Conservation (phyloP, 2,888 invertebrate genomes). For the Deilephila elpenor region DNA sequence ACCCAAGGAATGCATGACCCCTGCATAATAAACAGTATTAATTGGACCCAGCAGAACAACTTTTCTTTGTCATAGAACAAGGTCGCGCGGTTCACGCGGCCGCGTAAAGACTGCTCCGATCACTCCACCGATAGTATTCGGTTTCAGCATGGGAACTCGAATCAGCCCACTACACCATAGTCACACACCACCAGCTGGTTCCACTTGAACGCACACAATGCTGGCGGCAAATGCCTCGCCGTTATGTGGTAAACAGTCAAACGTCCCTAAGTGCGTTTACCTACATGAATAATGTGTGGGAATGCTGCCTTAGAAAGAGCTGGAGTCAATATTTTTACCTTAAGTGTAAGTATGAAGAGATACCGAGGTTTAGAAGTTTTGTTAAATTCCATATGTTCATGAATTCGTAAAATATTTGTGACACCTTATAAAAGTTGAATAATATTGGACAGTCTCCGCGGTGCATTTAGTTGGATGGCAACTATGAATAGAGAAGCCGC, state of each 20-base stretch:
- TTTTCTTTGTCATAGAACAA: slow-evolving; percentile 26
- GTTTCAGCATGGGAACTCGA: slow-evolving; percentile 44
- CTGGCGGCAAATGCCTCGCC: slow-evolving; percentile 26
- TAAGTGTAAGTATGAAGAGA: background rate
- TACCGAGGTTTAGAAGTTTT: too few relatives aligned
- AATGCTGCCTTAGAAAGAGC: slow-evolving; percentile 3
- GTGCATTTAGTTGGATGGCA: too few relatives aligned
- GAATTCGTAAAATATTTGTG: too few relatives aligned
- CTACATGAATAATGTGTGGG: slow-evolving; percentile 13
- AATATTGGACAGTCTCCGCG: too few relatives aligned
- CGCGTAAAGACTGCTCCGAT: slow-evolving; percentile 30
- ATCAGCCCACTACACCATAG: background rate
- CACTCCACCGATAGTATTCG: slow-evolving; percentile 40
- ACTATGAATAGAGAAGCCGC: too few relatives aligned
- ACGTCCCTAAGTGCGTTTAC: slow-evolving; percentile 22
- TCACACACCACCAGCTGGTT: slow-evolving; percentile 36
- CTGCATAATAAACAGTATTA: background rate
- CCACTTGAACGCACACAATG: slow-evolving; percentile 41
- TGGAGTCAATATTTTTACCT: background rate
- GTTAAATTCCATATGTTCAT: too few relatives aligned
- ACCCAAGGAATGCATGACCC: background rate
- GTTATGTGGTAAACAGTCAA: slow-evolving; percentile 25
- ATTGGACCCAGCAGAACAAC: slow-evolving; percentile 20
- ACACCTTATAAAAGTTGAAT: too few relatives aligned
- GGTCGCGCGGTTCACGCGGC: slow-evolving; percentile 21